Conservation (phyloP, 37 sponge, comb jelly and placozoan species). For the Lycopodina hypogea region DNA sequence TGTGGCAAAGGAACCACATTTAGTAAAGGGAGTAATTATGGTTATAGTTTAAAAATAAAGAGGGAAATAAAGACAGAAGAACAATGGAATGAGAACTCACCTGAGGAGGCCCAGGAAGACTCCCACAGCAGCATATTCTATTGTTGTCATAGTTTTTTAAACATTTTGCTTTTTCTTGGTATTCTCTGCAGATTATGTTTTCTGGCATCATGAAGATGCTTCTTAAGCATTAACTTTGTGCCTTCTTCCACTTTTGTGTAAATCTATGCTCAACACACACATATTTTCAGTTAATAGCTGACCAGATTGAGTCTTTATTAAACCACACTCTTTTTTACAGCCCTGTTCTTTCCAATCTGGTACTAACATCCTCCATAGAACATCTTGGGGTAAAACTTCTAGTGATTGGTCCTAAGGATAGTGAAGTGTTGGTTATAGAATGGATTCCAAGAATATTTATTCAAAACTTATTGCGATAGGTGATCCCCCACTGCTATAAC, state of each 20-base stretch:
- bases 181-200: slow-evolving; percentile 1
- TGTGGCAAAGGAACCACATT: no score
- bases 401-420: slow-evolving; percentile 90
- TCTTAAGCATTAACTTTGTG: slow-evolving; percentile 76
- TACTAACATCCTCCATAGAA: slow-evolving; percentile 89
- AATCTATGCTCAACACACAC: slow-evolving; percentile 61
- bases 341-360: slow-evolving; percentile 87
- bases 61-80: no score
- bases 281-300: neutral
- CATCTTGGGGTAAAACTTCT: slow-evolving; percentile 84
- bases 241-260: slow-evolving; percentile 78
- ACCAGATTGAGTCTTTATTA: neutral
- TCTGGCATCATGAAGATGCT: slow-evolving; percentile 46
- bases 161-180: slow-evolving; percentile 39
- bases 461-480: no score
- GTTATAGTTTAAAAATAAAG: no score
- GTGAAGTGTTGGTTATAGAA: no score
- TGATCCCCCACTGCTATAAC: no score
- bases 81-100: no score
- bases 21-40: no score
- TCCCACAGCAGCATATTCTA: slow-evolving; percentile 61
- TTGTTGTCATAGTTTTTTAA: slow-evolving; percentile 18
- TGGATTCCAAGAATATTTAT: no score
- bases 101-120: no score
- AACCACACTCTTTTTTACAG: slow-evolving; percentile 39